Conservation (phyloP, 2,113 vertebrate genomes). For the Microtus richardsoni region DNA sequence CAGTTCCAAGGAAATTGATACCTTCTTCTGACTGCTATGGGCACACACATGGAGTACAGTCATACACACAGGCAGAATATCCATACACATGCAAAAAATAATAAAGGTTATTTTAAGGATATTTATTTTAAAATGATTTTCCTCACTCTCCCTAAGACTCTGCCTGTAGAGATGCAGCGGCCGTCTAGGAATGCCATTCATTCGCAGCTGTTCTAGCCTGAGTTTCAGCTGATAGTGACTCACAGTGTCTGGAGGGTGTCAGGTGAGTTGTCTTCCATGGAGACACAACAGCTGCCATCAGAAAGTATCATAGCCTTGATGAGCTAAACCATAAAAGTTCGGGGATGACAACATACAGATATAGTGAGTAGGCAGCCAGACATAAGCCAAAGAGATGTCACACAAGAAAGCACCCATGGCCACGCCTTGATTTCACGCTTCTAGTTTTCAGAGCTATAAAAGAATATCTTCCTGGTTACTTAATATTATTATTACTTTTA, state of each 20-base stretch:
- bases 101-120: neutral
- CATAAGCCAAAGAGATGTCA: neutral
- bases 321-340: neutral
- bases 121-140: neutral
- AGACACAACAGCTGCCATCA: neutral
- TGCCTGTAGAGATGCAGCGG: no score
- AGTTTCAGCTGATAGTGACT: neutral
- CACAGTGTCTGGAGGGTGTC: neutral
- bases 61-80: neutral
- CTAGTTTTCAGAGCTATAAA: neutral
- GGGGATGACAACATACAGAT: neutral
- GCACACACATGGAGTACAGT: neutral
- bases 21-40: neutral
- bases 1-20: neutral
- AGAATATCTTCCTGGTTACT: neutral
- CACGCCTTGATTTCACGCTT: neutral
- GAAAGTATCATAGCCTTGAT: rapidly evolving
- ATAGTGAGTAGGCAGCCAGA: neutral
- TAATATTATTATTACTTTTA: neutral
- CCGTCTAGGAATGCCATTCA: neutral
- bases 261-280: neutral
- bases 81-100: neutral
- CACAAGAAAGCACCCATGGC: neutral
- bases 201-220: neutral
- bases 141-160: neutral